Base-by-base conservation (phyloP, 1,140 invertebrate species). In the Cephus cinctus region DNA sequence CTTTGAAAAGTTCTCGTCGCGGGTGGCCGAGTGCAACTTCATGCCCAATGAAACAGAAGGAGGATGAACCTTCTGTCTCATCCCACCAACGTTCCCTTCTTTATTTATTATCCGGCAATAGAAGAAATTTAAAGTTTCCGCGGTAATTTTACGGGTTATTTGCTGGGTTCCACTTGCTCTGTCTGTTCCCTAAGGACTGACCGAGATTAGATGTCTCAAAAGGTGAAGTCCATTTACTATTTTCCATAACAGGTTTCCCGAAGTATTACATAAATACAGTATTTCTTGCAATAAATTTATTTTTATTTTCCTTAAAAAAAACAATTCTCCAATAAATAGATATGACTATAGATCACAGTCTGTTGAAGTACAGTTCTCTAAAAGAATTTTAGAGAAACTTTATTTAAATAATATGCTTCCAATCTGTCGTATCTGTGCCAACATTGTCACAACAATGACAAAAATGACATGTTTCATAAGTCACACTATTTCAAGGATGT, bases 61-160 rank as follows among this genome's bases (percentile, higher is more conserved):
- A 36, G 34, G 34, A 36, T 20, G 25, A 30, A 35, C 36, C 21
- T 38, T 16, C 25, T 25, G 20, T 39, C 12, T 50, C 31, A 45
- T n/a, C n/a, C 42, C 38, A 36, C 15, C 35, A 20, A 14, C 9
- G 32, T 14, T 52, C 42, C 22, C 36, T 43, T 34, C 39, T 53
- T 49, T 52, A 40, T 43, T 43, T 46, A 41, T 32, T 22, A 45
- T 52, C 21, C 36, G 27, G 12, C 34, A 52, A 47, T 49, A 34
- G 43, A 52, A 53, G 43, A 52, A 49, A 50, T 57, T 53, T 46
- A 50, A 45, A 57, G 50, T 53, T 57, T 57, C 42, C 32, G 38
- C 46, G 47, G 47, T 57, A 57, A 53, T 57, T 57, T 57, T 52
- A 52, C 50, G 54, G 54, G 50, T 53, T 53, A 57, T 57, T 57